Conservation (phyloP, 1,140 invertebrate species). For the Drosophila repleta region DNA sequence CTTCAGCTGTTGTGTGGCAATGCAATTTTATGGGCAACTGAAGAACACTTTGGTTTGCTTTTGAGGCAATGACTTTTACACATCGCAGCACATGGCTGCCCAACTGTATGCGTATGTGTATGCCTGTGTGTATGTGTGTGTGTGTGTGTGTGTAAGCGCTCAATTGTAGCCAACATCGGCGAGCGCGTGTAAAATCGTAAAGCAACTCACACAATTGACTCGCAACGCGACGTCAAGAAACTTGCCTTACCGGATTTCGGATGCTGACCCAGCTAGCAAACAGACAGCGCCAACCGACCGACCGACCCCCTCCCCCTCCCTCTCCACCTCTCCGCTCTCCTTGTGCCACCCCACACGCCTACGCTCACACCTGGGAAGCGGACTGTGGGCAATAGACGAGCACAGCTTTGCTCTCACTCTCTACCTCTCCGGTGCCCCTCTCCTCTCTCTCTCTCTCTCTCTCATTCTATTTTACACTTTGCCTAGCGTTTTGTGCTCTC, state of each 20-base stretch:
- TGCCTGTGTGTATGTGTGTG: constrained; percentile 22
- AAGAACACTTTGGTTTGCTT: constrained; percentile 55
- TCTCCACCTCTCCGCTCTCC: background rate
- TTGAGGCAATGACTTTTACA: constrained; percentile 78
- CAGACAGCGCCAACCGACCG: background rate
- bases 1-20: constrained; percentile 15
- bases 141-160: constrained; percentile 33
- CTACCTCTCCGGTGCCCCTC: background rate
- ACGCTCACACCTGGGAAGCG: constrained; percentile 34
- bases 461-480: background rate
- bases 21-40: constrained; percentile 63
- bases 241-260: constrained; percentile 79
- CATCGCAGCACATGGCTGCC: constrained; percentile 72
- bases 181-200: constrained; percentile 67
- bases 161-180: constrained; percentile 43
- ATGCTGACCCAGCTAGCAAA: constrained; percentile 60
- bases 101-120: constrained; percentile 9
- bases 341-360: background rate
- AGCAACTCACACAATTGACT: constrained; percentile 71
- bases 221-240: constrained; percentile 62
- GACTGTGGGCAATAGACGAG: constrained; percentile 48
- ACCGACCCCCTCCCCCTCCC: background rate
- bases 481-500: constrained; percentile 12
- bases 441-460: background rate
- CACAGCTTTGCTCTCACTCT: background rate